Evolutionary conservation across 2,888 invertebrate genomes (phyloP).

Genomic region (Brachynemurus nebulosus): DNA sequence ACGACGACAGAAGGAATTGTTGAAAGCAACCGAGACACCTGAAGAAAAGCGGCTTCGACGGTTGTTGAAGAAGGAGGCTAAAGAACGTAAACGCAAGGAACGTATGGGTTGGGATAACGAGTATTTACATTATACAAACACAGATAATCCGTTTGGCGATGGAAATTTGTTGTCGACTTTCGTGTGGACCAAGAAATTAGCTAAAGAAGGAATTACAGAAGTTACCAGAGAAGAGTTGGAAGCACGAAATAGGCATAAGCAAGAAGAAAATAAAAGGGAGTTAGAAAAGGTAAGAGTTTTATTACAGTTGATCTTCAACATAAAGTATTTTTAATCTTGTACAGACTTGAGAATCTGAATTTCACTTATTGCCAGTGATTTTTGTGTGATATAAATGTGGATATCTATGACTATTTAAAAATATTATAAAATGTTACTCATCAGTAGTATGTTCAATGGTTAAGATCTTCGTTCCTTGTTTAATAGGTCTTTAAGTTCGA

Average conservation of each 20-base stretch:
- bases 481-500: too few species aligned
- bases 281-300: conserved; percentile 58
- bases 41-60: conserved; percentile 80
- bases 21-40: conserved; percentile 86
- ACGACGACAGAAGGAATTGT: conserved; percentile 52
- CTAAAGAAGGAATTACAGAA: conserved; percentile 78
- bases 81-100: conserved; percentile 75
- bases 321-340: too few species aligned
- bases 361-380: too few species aligned
- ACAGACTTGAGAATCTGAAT: too few species aligned
- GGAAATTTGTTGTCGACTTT: conserved; percentile 88
- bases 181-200: conserved; percentile 92
- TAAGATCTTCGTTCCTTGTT: too few species aligned
- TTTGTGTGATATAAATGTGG: too few species aligned
- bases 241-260: conserved; percentile 67
- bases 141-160: conserved; percentile 98
- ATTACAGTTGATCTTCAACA: too few species aligned
- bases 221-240: conserved; percentile 70
- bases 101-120: conserved; percentile 97
- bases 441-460: too few species aligned
- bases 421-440: too few species aligned
- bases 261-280: conserved; percentile 82
- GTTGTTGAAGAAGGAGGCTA: conserved; percentile 79
- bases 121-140: conserved; percentile 92
- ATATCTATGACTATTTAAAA: too few species aligned